Conservation (phyloP, 2,888 invertebrate genomes). For the Erannis defoliaria region DNA sequence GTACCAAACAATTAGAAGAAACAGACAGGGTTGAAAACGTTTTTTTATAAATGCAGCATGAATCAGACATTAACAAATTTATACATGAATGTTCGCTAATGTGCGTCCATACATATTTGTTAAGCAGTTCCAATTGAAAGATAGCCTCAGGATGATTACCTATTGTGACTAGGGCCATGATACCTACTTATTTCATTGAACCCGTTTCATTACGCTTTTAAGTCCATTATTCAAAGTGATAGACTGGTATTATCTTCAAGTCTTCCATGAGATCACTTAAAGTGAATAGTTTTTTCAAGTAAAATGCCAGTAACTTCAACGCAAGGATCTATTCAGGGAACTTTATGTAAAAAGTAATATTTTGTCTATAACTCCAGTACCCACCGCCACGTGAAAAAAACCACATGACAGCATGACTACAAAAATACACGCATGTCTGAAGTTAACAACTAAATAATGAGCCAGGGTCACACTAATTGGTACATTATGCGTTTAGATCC, state of each 20-base stretch:
- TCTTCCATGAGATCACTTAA: too few species aligned
- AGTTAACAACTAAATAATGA: conserved; percentile 55
- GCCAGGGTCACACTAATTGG: conserved; percentile 56
- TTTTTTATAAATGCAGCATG: not conserved
- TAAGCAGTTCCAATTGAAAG: conserved; percentile 1
- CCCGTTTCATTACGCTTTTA: too few species aligned
- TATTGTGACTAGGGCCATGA: not conserved
- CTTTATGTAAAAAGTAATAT: too few species aligned
- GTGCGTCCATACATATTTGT: conserved; percentile 42
- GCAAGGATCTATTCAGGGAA: too few species aligned
- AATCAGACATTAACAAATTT: not conserved
- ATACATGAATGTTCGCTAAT: conserved; percentile 33
- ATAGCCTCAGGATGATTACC: not conserved
- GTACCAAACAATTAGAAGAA: too few species aligned
- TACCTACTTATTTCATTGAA: not conserved
- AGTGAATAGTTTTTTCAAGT: too few species aligned
- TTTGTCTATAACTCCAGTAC: too few species aligned
- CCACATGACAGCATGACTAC: not conserved
- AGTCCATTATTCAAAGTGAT: too few species aligned
- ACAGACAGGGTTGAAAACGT: not conserved
- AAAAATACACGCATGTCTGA: conserved; percentile 49
- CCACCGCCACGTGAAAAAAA: too few species aligned
- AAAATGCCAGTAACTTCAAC: too few species aligned
- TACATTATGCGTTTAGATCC: conserved; percentile 47
- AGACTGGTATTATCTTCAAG: too few species aligned